A percentile compares a stretch with the other conserved stretches of the same genome.
These are phyloP conservation scores for Rhabdophis nuchalis DNA, from an alignment of 2,797 vertebrate species.

Conservation along the genomic window DNA sequence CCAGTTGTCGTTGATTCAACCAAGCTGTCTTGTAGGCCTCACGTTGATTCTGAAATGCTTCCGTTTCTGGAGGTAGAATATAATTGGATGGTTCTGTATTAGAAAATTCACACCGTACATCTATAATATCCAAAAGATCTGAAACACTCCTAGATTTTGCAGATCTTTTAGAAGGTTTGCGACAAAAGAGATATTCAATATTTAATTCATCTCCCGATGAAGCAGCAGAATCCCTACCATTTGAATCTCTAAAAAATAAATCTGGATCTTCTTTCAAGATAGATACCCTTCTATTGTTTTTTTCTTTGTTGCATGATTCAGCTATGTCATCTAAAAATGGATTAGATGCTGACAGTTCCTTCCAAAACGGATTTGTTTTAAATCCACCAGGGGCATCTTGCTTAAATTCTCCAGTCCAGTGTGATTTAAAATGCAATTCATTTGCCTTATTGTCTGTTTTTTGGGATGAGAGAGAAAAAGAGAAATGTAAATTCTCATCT, in stretches of 20 bases:
- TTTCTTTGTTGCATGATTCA: conserved; percentile 68
- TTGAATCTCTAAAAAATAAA: conserved; percentile 71
- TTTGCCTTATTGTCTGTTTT: conserved; percentile 57
- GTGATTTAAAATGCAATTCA: conserved; percentile 54
- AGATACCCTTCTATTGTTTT: conserved; percentile 59
- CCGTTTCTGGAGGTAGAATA: conserved; percentile 76
- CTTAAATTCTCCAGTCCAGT: conserved; percentile 60
- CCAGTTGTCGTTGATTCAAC: conserved; percentile 91
- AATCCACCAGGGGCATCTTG: conserved; percentile 54
- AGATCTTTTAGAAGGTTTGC: conserved; percentile 71
- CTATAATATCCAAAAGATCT: conserved; percentile 83
- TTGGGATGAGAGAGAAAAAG: conserved; percentile 53
- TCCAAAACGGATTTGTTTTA: conserved; percentile 90
- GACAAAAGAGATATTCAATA: conserved; percentile 70
- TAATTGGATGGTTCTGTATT: conserved; percentile 58
- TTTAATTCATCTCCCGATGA: conserved; percentile 87
- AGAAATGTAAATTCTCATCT: conserved; percentile 26
- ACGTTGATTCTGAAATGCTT: conserved; percentile 86
- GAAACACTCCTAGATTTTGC: conserved; percentile 87
- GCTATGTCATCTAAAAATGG: conserved; percentile 91
- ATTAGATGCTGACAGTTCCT: conserved; percentile 85
- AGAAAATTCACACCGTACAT: conserved; percentile 62
- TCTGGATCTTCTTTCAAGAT: conserved; percentile 73
- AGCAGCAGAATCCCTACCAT: conserved; percentile 75
- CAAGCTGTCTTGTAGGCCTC: conserved; percentile 96